Base-by-base conservation (phyloP, 2,797 vertebrate species). In the Tolypeutes matacus region DNA sequence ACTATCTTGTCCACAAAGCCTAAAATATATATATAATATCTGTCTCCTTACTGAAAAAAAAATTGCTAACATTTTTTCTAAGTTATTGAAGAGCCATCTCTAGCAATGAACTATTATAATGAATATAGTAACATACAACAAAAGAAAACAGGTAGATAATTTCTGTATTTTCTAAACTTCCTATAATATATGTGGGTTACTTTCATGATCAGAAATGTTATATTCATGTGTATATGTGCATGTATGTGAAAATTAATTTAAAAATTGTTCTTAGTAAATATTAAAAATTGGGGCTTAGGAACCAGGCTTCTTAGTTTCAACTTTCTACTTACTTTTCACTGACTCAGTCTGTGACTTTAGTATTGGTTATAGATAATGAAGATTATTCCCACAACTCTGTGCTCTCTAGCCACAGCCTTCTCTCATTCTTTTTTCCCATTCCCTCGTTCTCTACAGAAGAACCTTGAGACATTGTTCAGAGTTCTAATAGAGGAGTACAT, bases 191-290 rank as follows among this genome's bases (percentile, higher is more conserved):
- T 39, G 36, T 46, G 56, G 0, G 10, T 93, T 85, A 77, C 8
- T 67, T 86, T 39, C 7, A 39, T 89, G 77, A 72, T 67, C 58
- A 72, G 60, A 88, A 95, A 69, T 62, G 34, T 70, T 87, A 70
- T 62, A 49, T 34, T 56, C 53, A 20, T 82, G 42, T 80, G 13
- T 82, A 51, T 51, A 51, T 51, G 27, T 49, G 9, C 86, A 21
- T 56, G 29, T 73, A 10, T 80, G 12, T 85, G 65, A 69, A 80
- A 75, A 67, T 94, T 94, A 56, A 75, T 92, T 84, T 78, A 78
- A 92, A 97, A 92, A 49, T 78, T 53, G 9, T 92, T 94, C 56
- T 87, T 80, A 67, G 67, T 77, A 91, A 91, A 76, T 3, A 8
- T 80, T 91, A 65, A 51, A 93, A 84, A 51, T 80, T 80, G 20